Conservation (phyloP, 2,888 invertebrate species). For the Pardosa pseudoannulata region DNA sequence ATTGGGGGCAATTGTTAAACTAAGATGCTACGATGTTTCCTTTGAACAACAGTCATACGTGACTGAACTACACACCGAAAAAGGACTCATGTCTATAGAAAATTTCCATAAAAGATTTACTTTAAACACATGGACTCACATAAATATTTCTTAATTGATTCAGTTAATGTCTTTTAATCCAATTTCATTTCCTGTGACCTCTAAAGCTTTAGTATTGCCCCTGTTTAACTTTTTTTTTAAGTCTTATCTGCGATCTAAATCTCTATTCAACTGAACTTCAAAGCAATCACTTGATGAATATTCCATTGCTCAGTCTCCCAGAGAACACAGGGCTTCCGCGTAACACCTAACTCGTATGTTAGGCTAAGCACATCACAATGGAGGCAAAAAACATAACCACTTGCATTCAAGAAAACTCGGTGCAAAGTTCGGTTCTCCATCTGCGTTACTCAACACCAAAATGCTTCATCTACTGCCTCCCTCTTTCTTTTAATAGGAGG, state of each 20-base stretch:
- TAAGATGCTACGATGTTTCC: no score
- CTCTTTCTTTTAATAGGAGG: neutral
- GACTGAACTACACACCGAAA: no score
- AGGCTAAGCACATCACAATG: slow-evolving; percentile 1
- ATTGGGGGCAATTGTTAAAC: no score
- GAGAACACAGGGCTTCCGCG: slow-evolving; percentile 9
- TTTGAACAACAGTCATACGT: no score
- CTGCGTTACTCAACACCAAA: slow-evolving; percentile 67
- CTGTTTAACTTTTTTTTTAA: no score
- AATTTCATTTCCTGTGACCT: no score
- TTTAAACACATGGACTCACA: no score
- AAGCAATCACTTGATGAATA: slow-evolving; percentile 15
- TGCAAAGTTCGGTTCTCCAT: slow-evolving; percentile 52
- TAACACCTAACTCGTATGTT: neutral
- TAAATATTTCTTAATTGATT: no score
- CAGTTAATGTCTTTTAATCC: no score
- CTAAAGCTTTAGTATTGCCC: no score
- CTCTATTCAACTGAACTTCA: neutral
- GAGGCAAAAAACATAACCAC: slow-evolving; percentile 36
- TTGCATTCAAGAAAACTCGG: slow-evolving; percentile 14
- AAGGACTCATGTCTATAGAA: no score
- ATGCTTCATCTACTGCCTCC: neutral
- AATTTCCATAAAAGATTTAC: no score
- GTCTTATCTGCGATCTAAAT: neutral
- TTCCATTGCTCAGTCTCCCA: neutral